Evolutionary conservation across 2,797 vertebrate species (phyloP), one percentile per base, ranked within the genome.

Genomic region (Botia almorhae): DNA sequence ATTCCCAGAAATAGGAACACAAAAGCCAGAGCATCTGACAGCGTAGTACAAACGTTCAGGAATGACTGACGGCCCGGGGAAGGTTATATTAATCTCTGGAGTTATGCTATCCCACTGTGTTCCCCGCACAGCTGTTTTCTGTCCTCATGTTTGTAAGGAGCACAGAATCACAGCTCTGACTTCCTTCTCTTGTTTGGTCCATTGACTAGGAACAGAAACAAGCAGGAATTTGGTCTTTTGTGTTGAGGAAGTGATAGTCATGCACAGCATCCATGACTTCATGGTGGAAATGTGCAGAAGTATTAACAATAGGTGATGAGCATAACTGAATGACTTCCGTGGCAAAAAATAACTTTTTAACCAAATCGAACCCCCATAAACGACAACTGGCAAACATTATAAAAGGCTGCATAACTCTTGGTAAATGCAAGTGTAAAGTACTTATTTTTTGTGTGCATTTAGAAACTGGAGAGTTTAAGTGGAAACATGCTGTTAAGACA

Each of bases 71-170:
- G 36, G 56, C 83, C 58, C 64, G 10, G 16, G 48, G 36, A 6
- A 46, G 79, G 69, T 78, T 63, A 55, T 33, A 84, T 80, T 72
- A 84, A 74, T 85, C 83, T 67, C 0, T 4, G 63, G 70, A 64
- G 76, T 36, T 39, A 81, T 64, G 69, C 82, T 82, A 83, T 80
- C 81, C 76, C 48, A 67, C 71, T 70, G n/a, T 56, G 71, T 74
- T 69, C 58, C 61, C 46, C 0, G 46, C 79, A 82, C 85, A 87
- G 83, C 84, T 88, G 85, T 74, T 85, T 85, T 85, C 71, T 83
- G 68, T 87, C 77, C 53, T 77, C 72, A 74, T 73, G 80, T 75
- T 70, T 83, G 53, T 58, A 26, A 73, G 55, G 50, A 33, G 29
- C 29, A 17, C 69, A 39, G 69, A 26, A 63, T n/a, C 63, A 33